A percentile compares a stretch with the other conserved stretches of the same genome.
phyloP scores from a whole-genome alignment of 2,888 invertebrate genomes.

The Dynastes hyllus region DNA sequence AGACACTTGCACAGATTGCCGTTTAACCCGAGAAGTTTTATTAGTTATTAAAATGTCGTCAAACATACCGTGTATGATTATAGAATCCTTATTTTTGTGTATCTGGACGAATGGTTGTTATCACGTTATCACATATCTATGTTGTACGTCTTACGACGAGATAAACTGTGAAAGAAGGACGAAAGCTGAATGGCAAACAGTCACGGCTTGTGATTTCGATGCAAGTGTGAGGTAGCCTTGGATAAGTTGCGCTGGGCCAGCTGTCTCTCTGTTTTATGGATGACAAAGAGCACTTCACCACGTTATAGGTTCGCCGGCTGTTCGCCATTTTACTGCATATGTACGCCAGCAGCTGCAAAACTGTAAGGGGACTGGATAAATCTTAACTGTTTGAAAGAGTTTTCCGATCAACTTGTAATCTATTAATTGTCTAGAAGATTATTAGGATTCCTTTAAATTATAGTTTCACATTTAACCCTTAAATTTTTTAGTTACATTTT shows the following conservation, averaged over 20 bases:
- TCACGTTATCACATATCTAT: conserved; percentile 1
- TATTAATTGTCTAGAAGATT: not conserved
- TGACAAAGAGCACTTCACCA: conserved; percentile 67
- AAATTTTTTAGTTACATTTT: no score
- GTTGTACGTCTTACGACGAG: conserved; percentile 4
- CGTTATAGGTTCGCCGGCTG: conserved; percentile 66
- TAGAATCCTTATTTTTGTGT: no score
- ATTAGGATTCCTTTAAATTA: no score
- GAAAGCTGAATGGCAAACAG: conserved; percentile 48
- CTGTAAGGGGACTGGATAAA: conserved; percentile 19
- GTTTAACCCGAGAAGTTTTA: no score
- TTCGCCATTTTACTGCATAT: conserved; percentile 62
- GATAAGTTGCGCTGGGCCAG: conserved; percentile 65
- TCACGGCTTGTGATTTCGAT: conserved; percentile 46
- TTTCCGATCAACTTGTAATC: conserved; percentile 22
- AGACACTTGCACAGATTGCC: no score
- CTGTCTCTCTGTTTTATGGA: conserved; percentile 68
- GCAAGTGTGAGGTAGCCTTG: conserved; percentile 58
- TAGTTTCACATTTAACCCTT: no score
- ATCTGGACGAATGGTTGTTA: no score
- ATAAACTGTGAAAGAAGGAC: conserved; percentile 38
- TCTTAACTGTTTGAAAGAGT: conserved; percentile 11
- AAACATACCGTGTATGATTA: no score
- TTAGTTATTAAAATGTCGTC: no score
- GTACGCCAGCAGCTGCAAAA: conserved; percentile 53